phyloP scores from a whole-genome alignment of 2,113 vertebrate species.

The Himantopus leucocephalus region DNA sequence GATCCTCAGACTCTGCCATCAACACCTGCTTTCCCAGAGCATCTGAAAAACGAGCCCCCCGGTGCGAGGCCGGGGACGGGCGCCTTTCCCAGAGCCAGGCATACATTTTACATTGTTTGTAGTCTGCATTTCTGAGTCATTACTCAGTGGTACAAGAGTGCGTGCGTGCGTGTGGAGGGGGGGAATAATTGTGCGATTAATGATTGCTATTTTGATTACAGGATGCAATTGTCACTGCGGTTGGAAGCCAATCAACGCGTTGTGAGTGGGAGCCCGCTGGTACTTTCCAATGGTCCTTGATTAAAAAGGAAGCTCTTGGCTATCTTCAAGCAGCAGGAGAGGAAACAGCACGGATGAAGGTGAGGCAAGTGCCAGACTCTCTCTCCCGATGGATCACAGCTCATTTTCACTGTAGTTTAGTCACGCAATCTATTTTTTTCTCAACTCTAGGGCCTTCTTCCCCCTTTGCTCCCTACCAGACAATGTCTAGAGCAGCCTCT shows the following conservation, averaged over 20 bases:
- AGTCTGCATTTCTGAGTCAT: neutral
- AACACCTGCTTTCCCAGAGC: neutral
- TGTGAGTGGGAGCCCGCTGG: constrained; percentile 54
- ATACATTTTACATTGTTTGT: neutral
- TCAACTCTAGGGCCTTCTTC: neutral
- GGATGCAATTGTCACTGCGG: constrained; percentile 65
- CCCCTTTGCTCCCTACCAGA: neutral
- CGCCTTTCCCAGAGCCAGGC: neutral
- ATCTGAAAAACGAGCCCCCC: neutral
- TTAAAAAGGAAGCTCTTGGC: constrained; percentile 64
- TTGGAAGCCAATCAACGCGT: constrained; percentile 58
- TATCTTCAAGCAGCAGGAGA: constrained; percentile 55
- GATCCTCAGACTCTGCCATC: neutral
- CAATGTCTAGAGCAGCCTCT: neutral
- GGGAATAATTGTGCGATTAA: constrained; percentile 53
- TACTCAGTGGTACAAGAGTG: neutral
- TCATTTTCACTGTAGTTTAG: neutral
- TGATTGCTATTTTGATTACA: constrained; percentile 66
- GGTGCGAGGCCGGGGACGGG: neutral
- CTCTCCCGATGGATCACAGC: neutral
- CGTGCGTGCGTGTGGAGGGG: neutral
- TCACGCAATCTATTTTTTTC: neutral
- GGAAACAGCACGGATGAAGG: constrained; percentile 29
- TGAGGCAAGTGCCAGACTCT: constrained; percentile 50
- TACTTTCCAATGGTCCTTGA: constrained; percentile 61